Base-by-base conservation (phyloP, 2,113 vertebrate genomes). In the Scomber colias region DNA sequence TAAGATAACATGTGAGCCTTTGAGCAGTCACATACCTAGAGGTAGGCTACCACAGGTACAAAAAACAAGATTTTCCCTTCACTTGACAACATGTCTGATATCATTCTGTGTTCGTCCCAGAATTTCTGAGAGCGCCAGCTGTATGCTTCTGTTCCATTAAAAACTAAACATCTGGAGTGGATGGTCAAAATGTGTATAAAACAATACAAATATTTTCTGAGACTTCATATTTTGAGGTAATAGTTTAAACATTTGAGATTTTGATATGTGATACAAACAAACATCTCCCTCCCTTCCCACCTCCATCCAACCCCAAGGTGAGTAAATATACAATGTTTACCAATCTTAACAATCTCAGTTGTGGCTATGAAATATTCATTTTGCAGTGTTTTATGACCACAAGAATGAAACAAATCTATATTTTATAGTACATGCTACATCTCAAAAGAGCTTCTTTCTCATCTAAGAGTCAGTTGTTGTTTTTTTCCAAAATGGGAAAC, bases 351-450 rank as follows among this genome's bases (percentile, higher is more conserved):
- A 40, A 8, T 40, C 35, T 40, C 35, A 7, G 8, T 40, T 40
- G 15, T 16, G 12, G 44, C 49, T 14, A 54, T 78, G 3, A 81
- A 61, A 75, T 45, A 72, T 83, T 78, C 40, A 67, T 53, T 30
- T 50, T 57, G 11, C 31, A 64, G 51, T 64, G 54, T 51, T 72
- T 59, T 0, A 13, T 31, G n/a, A n/a, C 14, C 27, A 16, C 19
- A 30, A 30, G 8, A 75, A 46, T n/a, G 27, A 59, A 66, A 74
- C 16, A 68, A 40, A 53, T 80, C 31, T 67, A 63, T 68, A 60
- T 71, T 68, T 63, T 45, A 77, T 71, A 31, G 1, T 40, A 10
- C 54, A 46, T 27, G 55, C 15, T 57, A 44, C 2, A 69, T 62
- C 2, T 8, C 15, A 19, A n/a, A 46, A 57, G 19, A 59, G 12